Percentiles rank a stretch among this genome's conserved stretches.
Conservation (phyloP, 2,888 invertebrate species). For the Malthinus seriepunctatus region DNA sequence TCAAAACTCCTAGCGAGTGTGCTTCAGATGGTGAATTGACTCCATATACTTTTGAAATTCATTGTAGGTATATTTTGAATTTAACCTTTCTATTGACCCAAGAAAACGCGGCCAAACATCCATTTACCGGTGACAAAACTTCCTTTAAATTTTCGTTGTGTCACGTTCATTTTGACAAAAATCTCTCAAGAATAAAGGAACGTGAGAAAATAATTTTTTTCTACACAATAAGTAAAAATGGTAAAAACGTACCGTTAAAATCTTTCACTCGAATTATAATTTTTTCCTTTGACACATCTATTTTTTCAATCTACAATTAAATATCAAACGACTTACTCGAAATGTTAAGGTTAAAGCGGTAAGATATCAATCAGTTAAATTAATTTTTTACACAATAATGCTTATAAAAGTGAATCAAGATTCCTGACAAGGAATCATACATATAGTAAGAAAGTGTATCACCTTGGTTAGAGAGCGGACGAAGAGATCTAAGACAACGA, state of each 20-base stretch:
- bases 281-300: neutral
- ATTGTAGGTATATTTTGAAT: too few relatives aligned
- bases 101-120: slow-evolving; percentile 14
- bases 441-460: slow-evolving; percentile 47
- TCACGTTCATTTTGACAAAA: slow-evolving; percentile 17
- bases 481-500: slow-evolving; percentile 28
- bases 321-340: slow-evolving; percentile 12
- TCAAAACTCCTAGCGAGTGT: neutral
- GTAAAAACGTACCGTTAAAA: too few relatives aligned
- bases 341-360: slow-evolving; percentile 46
- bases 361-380: slow-evolving; percentile 37
- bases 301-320: neutral
- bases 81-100: slow-evolving; percentile 23
- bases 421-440: slow-evolving; percentile 40
- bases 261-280: too few relatives aligned
- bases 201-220: slow-evolving; percentile 13
- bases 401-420: slow-evolving; percentile 38
- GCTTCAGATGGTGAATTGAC: too few relatives aligned
- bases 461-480: slow-evolving; percentile 38
- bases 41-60: too few relatives aligned
- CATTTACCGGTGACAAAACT: slow-evolving; percentile 21
- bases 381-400: slow-evolving; percentile 36
- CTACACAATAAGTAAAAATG: too few relatives aligned
- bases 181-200: slow-evolving; percentile 13
- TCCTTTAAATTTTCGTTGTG: slow-evolving; percentile 13